Base-by-base conservation (phyloP, 2,797 vertebrate species). In the Rallus crepitans region DNA sequence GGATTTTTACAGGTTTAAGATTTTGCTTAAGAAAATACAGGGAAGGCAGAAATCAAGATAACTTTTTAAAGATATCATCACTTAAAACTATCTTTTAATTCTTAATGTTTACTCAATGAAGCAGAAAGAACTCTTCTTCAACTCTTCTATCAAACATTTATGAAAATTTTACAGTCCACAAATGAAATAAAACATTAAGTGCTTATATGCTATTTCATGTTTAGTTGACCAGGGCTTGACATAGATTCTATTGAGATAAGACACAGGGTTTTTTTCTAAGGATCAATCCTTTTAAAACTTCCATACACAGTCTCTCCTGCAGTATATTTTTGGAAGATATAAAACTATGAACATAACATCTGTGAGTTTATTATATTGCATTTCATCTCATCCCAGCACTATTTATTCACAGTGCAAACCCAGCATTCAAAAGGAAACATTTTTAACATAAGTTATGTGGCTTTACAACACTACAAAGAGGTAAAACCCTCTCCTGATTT, bases 321-420 rank as follows among this genome's bases (percentile, higher is more conserved):
- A 47, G 11, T 52, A 39, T 8, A 42, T 27, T 37, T 78, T 88
- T 63, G 70, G 8, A 71, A 65, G 53, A 53, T 90, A 57, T 33
- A 91, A 42, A 92, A 79, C 23, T 23, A 28, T 24, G 47, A 77
- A 35, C 13, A 4, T 72, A 84, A 68, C 17, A 37, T 90, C 63
- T 60, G 6, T 60, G 65, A 82, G 47, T 89, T 86, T 82, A 80
- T 73, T 77, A 5, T 28, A 82, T 70, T 82, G 39, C 81, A 57
- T 83, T 96, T 91, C 39, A 52, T 60, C 86, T 94, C 52, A 59
- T 63, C 82, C 56, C 66, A 59, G 28, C 28, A 89, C n/a, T 78
- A 71, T 61, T 87, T 78, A 95, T 60, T 76, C 53, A 50, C 40
- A 66, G 60, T 24, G 55, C 37, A 82, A 89, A 93, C 9, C 28